Percentiles rank a stretch among this genome's conserved stretches.
These are phyloP conservation scores for Pitta sordida DNA, from an alignment of 2,113 vertebrate species.

Conservation along the genomic window DNA sequence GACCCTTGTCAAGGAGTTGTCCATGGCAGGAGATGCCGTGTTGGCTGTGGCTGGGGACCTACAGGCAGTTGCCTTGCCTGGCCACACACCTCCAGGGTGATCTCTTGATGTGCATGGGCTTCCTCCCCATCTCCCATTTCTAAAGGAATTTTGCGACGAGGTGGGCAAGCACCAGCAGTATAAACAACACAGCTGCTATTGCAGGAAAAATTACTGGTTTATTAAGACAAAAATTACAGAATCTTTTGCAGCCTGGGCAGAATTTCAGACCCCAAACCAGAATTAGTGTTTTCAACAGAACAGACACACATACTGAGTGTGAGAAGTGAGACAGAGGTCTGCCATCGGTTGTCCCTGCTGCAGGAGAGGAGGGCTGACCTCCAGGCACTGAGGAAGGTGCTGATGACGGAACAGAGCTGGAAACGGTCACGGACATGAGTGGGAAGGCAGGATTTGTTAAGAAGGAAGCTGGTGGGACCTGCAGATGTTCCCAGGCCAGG, in stretches of 20 bases:
- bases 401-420: rapidly evolving
- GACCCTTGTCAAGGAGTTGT: background rate
- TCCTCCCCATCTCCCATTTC: background rate
- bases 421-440: rapidly evolving
- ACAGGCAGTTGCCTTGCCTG: rapidly evolving
- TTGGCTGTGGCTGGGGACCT: background rate
- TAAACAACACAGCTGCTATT: background rate
- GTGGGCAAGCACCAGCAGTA: background rate
- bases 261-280: background rate
- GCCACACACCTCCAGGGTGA: background rate
- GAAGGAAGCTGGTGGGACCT: background rate
- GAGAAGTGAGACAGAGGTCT: background rate
- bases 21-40: background rate
- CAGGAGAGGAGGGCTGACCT: background rate
- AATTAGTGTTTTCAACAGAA: background rate
- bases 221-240: slow-evolving; percentile 14
- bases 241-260: background rate
- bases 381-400: slow-evolving; percentile 39
- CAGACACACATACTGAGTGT: background rate
- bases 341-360: background rate
- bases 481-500: background rate
- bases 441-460: background rate
- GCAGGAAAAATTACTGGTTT: background rate
- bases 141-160: background rate
- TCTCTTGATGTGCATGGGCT: background rate